Percentiles rank a stretch among this genome's conserved stretches.
Evolutionary conservation across 2,888 invertebrate species (phyloP).

Genomic region (Parnassius orleans): DNA sequence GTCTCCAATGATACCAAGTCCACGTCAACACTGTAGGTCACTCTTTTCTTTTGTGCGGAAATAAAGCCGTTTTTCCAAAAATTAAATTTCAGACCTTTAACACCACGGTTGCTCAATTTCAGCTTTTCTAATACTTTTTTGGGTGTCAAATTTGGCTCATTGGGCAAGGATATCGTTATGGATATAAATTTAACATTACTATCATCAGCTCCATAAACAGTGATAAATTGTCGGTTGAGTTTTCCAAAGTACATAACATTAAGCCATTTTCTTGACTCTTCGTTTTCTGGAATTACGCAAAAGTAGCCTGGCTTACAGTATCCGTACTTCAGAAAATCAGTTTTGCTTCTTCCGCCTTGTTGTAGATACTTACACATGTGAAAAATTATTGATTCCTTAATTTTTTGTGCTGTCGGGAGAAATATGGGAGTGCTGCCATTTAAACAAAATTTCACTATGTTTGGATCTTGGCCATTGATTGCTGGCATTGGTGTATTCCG

Average conservation of each 20-base stretch:
- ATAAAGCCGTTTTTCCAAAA: slow-evolving; percentile 52
- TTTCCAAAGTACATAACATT: slow-evolving; percentile 49
- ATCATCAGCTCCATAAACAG: slow-evolving; percentile 50
- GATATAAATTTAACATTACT: slow-evolving; percentile 46
- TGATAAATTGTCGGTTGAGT: slow-evolving; percentile 44
- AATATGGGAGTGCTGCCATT: slow-evolving; percentile 48
- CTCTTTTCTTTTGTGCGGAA: slow-evolving; percentile 10
- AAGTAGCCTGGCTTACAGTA: slow-evolving; percentile 55
- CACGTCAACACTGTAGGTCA: slow-evolving; percentile 44
- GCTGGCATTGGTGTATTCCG: slow-evolving; percentile 54
- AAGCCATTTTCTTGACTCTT: slow-evolving; percentile 59
- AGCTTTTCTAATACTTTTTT: slow-evolving; percentile 45
- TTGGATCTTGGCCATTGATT: slow-evolving; percentile 40
- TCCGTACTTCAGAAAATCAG: slow-evolving; percentile 64
- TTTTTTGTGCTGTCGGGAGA: slow-evolving; percentile 51
- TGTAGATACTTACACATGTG: slow-evolving; percentile 59
- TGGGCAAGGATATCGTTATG: slow-evolving; percentile 44
- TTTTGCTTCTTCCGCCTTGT: slow-evolving; percentile 42
- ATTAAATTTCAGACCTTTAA: slow-evolving; percentile 57
- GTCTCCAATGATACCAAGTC: slow-evolving; percentile 64
- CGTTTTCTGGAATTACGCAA: slow-evolving; percentile 59
- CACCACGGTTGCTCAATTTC: slow-evolving; percentile 55
- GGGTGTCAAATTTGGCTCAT: slow-evolving; percentile 30
- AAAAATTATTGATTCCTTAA: slow-evolving; percentile 61
- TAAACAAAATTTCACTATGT: slow-evolving; percentile 53